Base-by-base conservation (phyloP, 2,797 vertebrate species). In the Calcarius lapponicus region DNA sequence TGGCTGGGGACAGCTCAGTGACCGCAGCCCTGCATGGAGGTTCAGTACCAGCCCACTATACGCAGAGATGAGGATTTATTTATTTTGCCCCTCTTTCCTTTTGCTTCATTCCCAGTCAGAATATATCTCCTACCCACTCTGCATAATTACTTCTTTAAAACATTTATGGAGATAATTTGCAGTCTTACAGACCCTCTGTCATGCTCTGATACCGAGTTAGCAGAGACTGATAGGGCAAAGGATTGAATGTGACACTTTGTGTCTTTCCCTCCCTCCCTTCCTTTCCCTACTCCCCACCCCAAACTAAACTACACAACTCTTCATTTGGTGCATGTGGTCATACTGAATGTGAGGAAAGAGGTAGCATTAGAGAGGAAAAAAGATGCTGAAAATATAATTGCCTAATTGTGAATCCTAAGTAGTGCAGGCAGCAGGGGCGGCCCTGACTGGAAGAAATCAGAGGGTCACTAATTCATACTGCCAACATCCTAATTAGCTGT, bases 401-500 rank as follows among this genome's bases (percentile, higher is more conserved):
- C 74, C 86, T 94, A 70, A 85, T 93, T 82, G 92, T 69, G 92
- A 93, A 85, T 91, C 88, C 76, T 91, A 70, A 87, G 86, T 71
- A 91, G 75, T 18, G 36, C 62, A 89, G 94, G 94, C 94, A 94
- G 86, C 75, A 74, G 92, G 89, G 83, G 88, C 85, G 10, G 85
- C 94, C 60, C 75, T 88, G 86, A 91, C 82, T 88, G 83, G 54
- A 96, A 85, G 91, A 76, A 94, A 94, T 87, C 90, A 92, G 92
- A 96, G 57, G 96, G 91, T 95, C 92, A 90, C 87, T 93, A 83
- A 96, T 95, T 94, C 78, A 74, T 70, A 62, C 86, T 96, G 90
- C 94, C 94, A 95, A 86, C 92, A 82, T 95, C 62, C 84, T 95
- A 95, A 97, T 96, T 96, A 96, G 92, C 96, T 96, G 92, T 94